A percentile compares a stretch with the other conserved stretches of the same genome.
These are phyloP conservation scores for Synanthedon vespiformis DNA, from an alignment of 2,888 invertebrate species.

Conservation along the genomic window DNA sequence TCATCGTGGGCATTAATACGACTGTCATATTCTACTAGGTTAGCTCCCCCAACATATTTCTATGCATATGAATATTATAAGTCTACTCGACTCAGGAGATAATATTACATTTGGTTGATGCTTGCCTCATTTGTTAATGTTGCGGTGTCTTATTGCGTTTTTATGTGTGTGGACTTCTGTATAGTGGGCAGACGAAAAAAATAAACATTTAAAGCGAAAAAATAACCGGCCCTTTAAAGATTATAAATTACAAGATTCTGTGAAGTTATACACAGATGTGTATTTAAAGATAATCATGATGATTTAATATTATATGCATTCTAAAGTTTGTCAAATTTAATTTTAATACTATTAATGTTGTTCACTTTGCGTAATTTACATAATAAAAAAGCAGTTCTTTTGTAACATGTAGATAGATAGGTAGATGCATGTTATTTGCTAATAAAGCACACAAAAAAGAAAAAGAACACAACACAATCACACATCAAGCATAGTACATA, in stretches of 20 bases:
- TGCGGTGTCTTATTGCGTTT: neutral
- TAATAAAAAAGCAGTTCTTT: no score
- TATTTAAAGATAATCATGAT: no score
- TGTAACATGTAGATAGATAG: no score
- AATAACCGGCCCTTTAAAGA: neutral
- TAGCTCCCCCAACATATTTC: constrained; percentile 22
- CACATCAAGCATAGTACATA: no score
- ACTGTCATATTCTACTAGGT: constrained; percentile 38
- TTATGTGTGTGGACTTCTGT: neutral
- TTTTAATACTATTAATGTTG: no score
- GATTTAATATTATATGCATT: no score
- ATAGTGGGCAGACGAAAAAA: neutral
- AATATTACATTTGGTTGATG: neutral
- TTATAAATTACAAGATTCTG: neutral
- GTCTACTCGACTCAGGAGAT: neutral
- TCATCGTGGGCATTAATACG: constrained; percentile 47
- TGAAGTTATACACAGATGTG: no score
- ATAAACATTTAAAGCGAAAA: neutral
- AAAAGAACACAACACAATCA: no score
- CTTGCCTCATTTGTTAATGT: neutral
- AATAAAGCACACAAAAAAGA: no score
- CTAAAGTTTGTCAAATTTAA: no score
- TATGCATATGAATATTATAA: constrained; percentile 7
- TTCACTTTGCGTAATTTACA: no score
- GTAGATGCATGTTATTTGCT: no score